phyloP scores from a whole-genome alignment of 2,888 invertebrate genomes.

The Dermolepida albohirtum region DNA sequence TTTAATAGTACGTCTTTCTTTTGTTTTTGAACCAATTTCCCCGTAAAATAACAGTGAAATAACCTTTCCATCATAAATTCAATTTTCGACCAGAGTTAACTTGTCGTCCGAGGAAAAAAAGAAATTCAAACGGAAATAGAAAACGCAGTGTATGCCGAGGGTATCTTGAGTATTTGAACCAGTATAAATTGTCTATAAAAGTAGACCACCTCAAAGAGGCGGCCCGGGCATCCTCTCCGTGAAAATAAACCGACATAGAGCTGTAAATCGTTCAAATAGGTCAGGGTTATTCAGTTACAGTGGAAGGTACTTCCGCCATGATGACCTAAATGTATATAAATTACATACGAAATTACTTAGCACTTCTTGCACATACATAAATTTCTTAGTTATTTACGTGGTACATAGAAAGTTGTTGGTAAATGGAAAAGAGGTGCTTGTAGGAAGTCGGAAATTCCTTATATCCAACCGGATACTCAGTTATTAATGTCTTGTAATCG shows the following conservation, averaged over 20 bases:
- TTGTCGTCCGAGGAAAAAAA: not conserved
- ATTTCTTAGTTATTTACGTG: not conserved
- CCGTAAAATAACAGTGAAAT: not conserved
- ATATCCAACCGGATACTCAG: too few species aligned
- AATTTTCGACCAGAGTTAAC: slow-evolving; percentile 1
- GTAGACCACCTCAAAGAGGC: not conserved
- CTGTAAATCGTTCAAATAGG: slow-evolving; percentile 13
- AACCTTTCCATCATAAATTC: slow-evolving; percentile 7
- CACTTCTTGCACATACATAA: slow-evolving; percentile 9
- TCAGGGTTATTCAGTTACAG: slow-evolving; percentile 26
- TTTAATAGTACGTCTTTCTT: too few species aligned
- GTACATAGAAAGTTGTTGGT: too few species aligned
- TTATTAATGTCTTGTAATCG: too few species aligned
- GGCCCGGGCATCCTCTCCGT: not conserved
- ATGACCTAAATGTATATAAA: slow-evolving; percentile 33
- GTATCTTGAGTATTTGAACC: slow-evolving; percentile 9
- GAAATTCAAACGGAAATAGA: too few species aligned
- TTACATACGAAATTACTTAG: slow-evolving; percentile 34
- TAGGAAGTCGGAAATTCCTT: too few species aligned
- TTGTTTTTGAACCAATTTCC: too few species aligned
- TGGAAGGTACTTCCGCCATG: slow-evolving; percentile 19
- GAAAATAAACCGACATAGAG: slow-evolving; percentile 3
- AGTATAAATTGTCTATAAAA: slow-evolving; percentile 25
- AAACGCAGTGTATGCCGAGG: not conserved
- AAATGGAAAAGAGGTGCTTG: too few species aligned